Percentiles rank a stretch among this genome's conserved stretches.
Conservation (phyloP, 2,113 vertebrate genomes). For the Mobula birostris region DNA sequence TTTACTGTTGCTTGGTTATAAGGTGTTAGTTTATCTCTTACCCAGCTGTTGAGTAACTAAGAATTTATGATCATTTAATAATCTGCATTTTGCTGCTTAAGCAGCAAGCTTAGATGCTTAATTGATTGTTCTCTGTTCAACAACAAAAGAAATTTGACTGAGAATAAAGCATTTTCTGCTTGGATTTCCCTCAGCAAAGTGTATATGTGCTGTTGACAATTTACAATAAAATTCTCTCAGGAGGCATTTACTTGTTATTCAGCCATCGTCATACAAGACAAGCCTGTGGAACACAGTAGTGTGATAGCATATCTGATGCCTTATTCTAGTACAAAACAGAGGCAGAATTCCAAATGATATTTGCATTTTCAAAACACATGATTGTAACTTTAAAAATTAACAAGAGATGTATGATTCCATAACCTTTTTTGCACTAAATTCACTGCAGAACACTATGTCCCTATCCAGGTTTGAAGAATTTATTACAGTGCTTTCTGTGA, state of each 20-base stretch:
- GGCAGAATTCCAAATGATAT: not conserved
- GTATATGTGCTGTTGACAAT: not conserved
- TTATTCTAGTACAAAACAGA: not conserved
- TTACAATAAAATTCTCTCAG: constrained; percentile 11
- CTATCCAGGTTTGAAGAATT: not conserved
- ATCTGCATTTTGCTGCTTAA: not conserved
- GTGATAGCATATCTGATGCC: not conserved
- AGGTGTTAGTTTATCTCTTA: not conserved
- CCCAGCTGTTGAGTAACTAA: not conserved
- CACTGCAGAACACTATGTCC: not conserved
- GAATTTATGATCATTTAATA: not conserved
- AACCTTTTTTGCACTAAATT: not conserved
- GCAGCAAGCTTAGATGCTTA: not conserved
- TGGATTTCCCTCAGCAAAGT: not conserved
- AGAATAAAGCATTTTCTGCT: not conserved
- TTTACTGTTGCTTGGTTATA: not conserved
- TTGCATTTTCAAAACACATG: not conserved
- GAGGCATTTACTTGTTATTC: constrained; percentile 22
- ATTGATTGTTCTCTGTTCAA: not conserved
- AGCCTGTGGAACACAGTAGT: not conserved
- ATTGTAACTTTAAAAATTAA: not conserved
- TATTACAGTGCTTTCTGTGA: not conserved
- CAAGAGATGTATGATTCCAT: not conserved
- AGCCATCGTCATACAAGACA: not conserved
- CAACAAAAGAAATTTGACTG: not conserved